A percentile compares a stretch with the other conserved stretches of the same genome.
Evolutionary conservation across 1,140 invertebrate genomes (phyloP).

Genomic region (Calliopsis andreniformis): DNA sequence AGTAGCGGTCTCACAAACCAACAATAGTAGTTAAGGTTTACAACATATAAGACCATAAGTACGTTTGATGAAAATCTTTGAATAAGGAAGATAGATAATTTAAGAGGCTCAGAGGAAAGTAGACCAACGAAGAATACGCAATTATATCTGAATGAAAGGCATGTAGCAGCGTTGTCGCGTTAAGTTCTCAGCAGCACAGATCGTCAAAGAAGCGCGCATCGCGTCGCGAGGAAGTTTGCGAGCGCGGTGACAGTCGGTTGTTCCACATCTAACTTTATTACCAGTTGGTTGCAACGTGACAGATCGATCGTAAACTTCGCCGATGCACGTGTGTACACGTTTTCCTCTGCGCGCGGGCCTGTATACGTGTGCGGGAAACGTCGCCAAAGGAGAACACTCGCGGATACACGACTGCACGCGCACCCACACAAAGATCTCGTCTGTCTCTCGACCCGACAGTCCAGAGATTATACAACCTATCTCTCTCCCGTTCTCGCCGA

Average conservation of each 20-base stretch:
- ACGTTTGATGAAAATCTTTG: too few relatives aligned
- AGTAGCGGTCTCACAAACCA: too few relatives aligned
- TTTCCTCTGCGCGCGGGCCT: neutral
- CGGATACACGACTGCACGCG: slow-evolving; percentile 7
- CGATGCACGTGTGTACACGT: slow-evolving; percentile 11
- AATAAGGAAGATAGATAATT: too few relatives aligned
- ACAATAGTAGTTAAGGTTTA: too few relatives aligned
- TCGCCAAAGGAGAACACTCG: neutral
- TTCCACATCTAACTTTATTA: slow-evolving; percentile 67
- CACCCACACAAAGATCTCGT: neutral
- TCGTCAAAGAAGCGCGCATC: slow-evolving; percentile 34
- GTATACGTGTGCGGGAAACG: neutral
- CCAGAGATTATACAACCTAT: slow-evolving; percentile 48
- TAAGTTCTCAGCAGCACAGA: slow-evolving; percentile 62
- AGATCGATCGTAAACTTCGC: slow-evolving; percentile 65
- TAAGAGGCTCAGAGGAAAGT: too few relatives aligned
- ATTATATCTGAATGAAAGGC: slow-evolving; percentile 38
- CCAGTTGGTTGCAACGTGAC: slow-evolving; percentile 59
- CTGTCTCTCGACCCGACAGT: slow-evolving; percentile 15
- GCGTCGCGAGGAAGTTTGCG: slow-evolving; percentile 50
- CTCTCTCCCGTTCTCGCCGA: neutral
- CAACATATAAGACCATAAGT: too few relatives aligned
- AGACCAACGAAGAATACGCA: too few relatives aligned
- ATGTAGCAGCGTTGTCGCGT: slow-evolving; percentile 58
- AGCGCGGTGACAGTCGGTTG: slow-evolving; percentile 62